phyloP scores from a whole-genome alignment of 2,113 vertebrate species.

The Thinocorus orbignyianus region DNA sequence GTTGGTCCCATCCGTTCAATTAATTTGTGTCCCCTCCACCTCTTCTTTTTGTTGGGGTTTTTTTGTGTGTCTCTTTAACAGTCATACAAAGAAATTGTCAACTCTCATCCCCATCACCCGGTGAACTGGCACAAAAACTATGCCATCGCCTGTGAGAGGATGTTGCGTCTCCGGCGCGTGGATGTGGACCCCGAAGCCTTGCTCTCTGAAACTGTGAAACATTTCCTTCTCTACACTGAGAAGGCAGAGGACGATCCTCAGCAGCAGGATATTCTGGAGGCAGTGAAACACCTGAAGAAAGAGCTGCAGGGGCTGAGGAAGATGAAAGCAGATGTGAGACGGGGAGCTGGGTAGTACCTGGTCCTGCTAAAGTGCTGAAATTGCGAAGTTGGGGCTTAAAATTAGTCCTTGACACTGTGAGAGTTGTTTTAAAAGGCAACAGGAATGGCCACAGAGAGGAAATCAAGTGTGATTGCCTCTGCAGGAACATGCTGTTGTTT shows the following conservation, averaged over 20 bases:
- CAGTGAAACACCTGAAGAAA: slow-evolving; percentile 82
- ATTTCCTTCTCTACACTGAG: slow-evolving; percentile 85
- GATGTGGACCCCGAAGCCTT: slow-evolving; percentile 75
- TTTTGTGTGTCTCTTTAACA: slow-evolving; percentile 61
- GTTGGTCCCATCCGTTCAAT: neutral
- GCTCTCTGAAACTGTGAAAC: slow-evolving; percentile 81
- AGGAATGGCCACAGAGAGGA: neutral
- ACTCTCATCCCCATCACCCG: slow-evolving; percentile 81
- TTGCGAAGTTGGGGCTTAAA: neutral
- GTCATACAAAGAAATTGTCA: slow-evolving; percentile 90
- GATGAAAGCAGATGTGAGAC: slow-evolving; percentile 6
- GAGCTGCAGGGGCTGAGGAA: slow-evolving; percentile 77
- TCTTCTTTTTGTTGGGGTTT: no score
- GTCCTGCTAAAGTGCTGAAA: neutral
- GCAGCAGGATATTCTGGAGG: slow-evolving; percentile 79
- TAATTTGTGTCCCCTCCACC: neutral
- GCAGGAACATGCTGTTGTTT: neutral
- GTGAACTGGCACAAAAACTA: slow-evolving; percentile 98
- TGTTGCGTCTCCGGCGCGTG: slow-evolving; percentile 78
- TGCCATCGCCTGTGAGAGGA: slow-evolving; percentile 90
- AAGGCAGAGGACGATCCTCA: slow-evolving; percentile 85
- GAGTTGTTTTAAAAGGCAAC: neutral
- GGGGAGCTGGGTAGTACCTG: neutral
- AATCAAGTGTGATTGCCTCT: neutral
- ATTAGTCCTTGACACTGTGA: neutral